Evolutionary conservation across 2,113 vertebrate species (phyloP).

Genomic region (Ondatra zibethicus): DNA sequence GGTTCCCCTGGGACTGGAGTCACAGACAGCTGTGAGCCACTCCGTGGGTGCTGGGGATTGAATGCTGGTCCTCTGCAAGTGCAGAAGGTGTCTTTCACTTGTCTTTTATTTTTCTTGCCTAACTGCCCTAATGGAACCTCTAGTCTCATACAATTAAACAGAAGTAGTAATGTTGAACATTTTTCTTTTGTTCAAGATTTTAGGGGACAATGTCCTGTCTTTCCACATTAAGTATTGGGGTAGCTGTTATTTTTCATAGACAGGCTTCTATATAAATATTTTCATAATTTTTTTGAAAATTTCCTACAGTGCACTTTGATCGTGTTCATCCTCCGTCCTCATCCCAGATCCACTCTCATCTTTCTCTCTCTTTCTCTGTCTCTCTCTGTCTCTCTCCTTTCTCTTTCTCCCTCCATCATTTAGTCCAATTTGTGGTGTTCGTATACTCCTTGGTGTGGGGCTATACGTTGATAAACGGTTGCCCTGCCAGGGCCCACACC

Average conservation of each 20-base stretch:
- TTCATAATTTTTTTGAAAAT: neutral
- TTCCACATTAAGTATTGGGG: neutral
- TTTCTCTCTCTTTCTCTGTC: too few species aligned
- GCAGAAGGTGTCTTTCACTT: neutral
- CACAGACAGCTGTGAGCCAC: too few species aligned
- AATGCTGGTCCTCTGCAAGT: neutral
- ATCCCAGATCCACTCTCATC: neutral
- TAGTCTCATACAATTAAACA: neutral
- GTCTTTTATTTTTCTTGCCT: conserved; percentile 5
- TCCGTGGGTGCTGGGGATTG: neutral
- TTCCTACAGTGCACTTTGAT: neutral
- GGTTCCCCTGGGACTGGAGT: neutral
- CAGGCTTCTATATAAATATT: neutral
- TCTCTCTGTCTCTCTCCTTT: neutral
- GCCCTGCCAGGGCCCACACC: neutral
- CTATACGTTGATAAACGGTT: too few species aligned
- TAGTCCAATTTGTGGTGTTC: neutral
- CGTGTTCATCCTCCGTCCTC: neutral
- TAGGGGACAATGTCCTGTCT: neutral
- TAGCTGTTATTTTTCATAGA: conserved; percentile 20
- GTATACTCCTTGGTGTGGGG: neutral
- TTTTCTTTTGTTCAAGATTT: neutral
- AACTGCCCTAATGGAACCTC: neutral
- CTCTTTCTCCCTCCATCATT: neutral
- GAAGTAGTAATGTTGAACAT: neutral